Percentiles rank a stretch among this genome's conserved stretches.
phyloP scores from a whole-genome alignment of 1,140 invertebrate species.

The Lordiphosa stackelbergi region DNA sequence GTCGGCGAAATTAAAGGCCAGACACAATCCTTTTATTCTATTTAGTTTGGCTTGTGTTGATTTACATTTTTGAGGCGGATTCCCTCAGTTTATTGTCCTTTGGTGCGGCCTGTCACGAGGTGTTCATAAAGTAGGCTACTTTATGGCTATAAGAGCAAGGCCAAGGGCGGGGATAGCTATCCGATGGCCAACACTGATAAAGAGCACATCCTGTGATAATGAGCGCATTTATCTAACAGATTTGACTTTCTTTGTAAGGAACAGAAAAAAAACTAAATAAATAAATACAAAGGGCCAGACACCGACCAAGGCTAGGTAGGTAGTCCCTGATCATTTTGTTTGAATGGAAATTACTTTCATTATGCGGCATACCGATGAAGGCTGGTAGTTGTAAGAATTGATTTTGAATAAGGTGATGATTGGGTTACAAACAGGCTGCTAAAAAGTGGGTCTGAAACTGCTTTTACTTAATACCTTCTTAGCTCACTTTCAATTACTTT shows the following conservation, averaged over 20 bases:
- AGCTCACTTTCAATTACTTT: too few relatives aligned
- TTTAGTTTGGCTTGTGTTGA: slow-evolving; percentile 24
- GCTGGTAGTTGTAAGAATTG: not conserved
- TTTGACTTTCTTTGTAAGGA: slow-evolving; percentile 15
- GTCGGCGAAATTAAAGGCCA: slow-evolving; percentile 44
- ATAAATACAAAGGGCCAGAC: slow-evolving; percentile 27
- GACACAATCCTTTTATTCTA: slow-evolving; percentile 33
- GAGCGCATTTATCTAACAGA: slow-evolving; percentile 69
- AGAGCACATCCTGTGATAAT: slow-evolving; percentile 74
- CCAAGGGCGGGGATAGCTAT: slow-evolving; percentile 32
- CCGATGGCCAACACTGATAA: slow-evolving; percentile 67
- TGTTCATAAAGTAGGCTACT: slow-evolving; percentile 63
- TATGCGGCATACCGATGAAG: not conserved
- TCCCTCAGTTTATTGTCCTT: slow-evolving; percentile 42
- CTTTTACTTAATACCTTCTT: too few relatives aligned
- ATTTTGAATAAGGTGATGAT: slow-evolving; percentile 1
- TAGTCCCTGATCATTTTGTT: slow-evolving; percentile 20
- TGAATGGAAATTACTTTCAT: slow-evolving; percentile 9
- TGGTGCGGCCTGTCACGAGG: slow-evolving; percentile 59
- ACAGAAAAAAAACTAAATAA: slow-evolving; percentile 26
- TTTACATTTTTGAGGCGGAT: slow-evolving; percentile 38
- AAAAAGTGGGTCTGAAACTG: not conserved
- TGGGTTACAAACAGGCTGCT: not conserved
- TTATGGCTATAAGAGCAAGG: slow-evolving; percentile 39
- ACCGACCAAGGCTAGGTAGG: slow-evolving; percentile 32